Evolutionary conservation across 2,797 vertebrate species (phyloP).

Genomic region (Micrastur ruficollis): DNA sequence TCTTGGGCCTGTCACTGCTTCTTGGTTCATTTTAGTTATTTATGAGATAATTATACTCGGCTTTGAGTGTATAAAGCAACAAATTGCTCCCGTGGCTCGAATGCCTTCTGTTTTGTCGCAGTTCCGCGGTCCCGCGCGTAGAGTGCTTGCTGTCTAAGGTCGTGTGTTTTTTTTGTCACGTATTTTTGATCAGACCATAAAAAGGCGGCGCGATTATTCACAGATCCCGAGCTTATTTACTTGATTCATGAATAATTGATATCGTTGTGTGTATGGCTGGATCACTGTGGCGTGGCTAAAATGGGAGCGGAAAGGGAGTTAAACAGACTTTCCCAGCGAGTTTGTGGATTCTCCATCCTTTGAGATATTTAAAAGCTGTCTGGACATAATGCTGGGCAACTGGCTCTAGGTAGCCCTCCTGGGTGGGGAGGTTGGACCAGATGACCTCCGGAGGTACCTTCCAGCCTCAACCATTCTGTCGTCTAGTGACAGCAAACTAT

Average conservation of each 20-base stretch:
- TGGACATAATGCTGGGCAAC: not conserved
- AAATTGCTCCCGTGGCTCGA: conserved; percentile 7
- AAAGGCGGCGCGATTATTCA: not conserved
- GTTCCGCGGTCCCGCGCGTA: not conserved
- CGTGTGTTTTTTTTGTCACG: not conserved
- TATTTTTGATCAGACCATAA: not conserved
- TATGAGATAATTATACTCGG: conserved; percentile 35
- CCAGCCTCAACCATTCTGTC: too few species aligned
- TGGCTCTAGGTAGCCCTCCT: not conserved
- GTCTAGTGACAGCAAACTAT: not conserved
- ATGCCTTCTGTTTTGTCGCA: conserved; percentile 25
- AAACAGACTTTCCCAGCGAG: not conserved
- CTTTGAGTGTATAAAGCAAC: conserved; percentile 36
- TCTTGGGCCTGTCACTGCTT: not conserved
- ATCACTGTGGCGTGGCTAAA: not conserved
- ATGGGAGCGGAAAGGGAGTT: not conserved
- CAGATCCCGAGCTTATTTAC: not conserved
- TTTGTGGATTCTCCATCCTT: not conserved
- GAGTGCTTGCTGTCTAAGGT: not conserved
- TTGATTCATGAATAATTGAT: not conserved
- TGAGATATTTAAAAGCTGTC: not conserved
- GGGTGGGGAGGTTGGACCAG: accelerated
- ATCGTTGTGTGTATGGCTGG: not conserved
- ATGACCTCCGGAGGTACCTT: not conserved
- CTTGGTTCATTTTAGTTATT: conserved; percentile 34